phyloP scores from a whole-genome alignment of 2,797 vertebrate species.

The Semaprochilodus insignis region DNA sequence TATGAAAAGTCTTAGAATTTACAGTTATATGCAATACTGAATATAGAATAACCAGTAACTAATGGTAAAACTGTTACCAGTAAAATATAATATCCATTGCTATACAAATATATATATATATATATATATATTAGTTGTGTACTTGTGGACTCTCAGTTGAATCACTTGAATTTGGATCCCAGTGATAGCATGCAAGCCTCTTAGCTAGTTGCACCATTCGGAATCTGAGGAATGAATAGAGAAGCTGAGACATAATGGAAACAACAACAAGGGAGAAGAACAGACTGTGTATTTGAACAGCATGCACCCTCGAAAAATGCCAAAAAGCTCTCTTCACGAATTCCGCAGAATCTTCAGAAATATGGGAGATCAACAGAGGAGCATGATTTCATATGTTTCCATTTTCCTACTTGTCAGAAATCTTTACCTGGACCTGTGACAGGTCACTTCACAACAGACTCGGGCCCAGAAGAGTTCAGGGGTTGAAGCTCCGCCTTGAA shows the following conservation, averaged over 20 bases:
- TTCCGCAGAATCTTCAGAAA: neutral
- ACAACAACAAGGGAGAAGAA: neutral
- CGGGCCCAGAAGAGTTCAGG: neutral
- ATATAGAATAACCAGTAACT: too few relatives aligned
- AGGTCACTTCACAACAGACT: neutral
- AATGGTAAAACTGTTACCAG: too few relatives aligned
- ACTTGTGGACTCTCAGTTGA: neutral
- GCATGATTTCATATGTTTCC: neutral
- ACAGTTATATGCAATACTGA: too few relatives aligned
- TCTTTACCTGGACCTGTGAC: neutral
- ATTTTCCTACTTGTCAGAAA: neutral
- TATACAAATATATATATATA: too few relatives aligned
- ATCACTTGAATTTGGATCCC: neutral
- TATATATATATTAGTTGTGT: too few relatives aligned
- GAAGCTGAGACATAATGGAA: constrained; percentile 8
- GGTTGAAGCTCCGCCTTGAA: neutral
- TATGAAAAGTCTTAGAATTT: too few relatives aligned
- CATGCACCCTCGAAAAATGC: neutral
- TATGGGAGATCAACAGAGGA: neutral
- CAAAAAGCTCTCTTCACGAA: neutral
- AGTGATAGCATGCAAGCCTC: neutral
- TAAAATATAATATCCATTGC: too few relatives aligned
- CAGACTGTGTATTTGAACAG: neutral
- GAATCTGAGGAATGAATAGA: constrained; percentile 20
- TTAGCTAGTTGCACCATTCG: neutral